Evolutionary conservation across 2,797 vertebrate genomes (phyloP), one percentile per base, ranked within the genome.

Genomic region (Sebastolobus altivelis): DNA sequence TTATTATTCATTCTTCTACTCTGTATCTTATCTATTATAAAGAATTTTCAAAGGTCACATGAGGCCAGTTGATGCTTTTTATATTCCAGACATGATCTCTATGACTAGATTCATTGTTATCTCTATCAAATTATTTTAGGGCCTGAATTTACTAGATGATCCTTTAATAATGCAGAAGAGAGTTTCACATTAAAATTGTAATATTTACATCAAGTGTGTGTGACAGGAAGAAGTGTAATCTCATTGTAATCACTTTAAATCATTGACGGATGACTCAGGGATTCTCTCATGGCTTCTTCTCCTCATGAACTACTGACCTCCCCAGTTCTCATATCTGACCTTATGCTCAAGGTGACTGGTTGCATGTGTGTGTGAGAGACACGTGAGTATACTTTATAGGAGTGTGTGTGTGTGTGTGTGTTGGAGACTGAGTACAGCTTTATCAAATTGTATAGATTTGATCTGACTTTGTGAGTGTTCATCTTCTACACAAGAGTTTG

Each of bases 281-380:
- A 13, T 38, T 67, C 49, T 59, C 76, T 91, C 77, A 31, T 72
- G 59, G 68, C 16, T 38, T 67, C 49, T 40, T 69, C 46, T 75
- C 67, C 40, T 54, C n/a, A 1, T 93, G 88, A 93, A 90, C 92
- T 81, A 65, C 68, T 92, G 90, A 94, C 91, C 89, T 84, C 18
- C 9, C 12, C 9, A 11, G 4, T 65, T 78, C 77, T 85, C 82
- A 67, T 82, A 25, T 87, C 54, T 60, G 54, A 27, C 52, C 62
- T 75, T 3, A 29, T 72, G 66, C 18, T 33, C 63, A 22, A 37
- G 16, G 29, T 73, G 71, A 43, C 76, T 59, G 20, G 46, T 8
- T 75, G 33, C 9, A 9, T 49, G 43, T 69, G 37, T 9, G 10
- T 83, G 62, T 67, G 60, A 66, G 80, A 54, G 20, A 54, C 46